These are phyloP conservation scores for Calameuta idolon DNA, from an alignment of 2,888 invertebrate genomes.

Conservation along the genomic window DNA sequence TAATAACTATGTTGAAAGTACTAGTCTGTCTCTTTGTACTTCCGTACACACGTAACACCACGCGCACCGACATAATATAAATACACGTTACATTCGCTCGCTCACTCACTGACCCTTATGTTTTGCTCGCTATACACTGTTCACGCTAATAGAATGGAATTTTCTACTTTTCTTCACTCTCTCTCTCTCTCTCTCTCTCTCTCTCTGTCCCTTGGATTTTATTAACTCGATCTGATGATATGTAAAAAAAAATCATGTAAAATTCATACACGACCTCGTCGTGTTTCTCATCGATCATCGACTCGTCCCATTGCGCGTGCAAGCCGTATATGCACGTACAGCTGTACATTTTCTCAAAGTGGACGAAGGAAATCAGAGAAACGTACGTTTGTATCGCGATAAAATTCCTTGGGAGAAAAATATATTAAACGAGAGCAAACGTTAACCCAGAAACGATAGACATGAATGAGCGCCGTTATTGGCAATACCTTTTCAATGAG, in stretches of 20 bases:
- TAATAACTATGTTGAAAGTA: constrained; percentile 65
- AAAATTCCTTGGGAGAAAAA: neutral
- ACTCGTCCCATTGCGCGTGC: neutral
- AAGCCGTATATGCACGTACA: neutral
- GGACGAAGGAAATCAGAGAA: neutral
- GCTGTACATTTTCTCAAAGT: neutral
- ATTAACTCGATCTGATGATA: neutral
- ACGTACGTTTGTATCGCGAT: neutral
- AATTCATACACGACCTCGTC: neutral
- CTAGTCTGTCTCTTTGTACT: constrained; percentile 63
- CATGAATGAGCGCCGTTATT: constrained; percentile 32
- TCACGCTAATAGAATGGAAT: neutral
- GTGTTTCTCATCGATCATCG: neutral
- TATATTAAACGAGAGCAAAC: constrained; percentile 10
- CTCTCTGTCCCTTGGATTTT: neutral
- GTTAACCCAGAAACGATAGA: constrained; percentile 63
- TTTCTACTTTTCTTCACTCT: neutral
- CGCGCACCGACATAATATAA: constrained; percentile 1
- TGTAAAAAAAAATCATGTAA: neutral
- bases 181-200: neutral
- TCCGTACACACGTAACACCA: constrained; percentile 42
- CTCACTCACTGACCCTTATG: neutral
- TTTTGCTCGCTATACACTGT: neutral
- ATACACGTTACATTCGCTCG: neutral
- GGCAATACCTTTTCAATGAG: constrained; percentile 62